Percentiles rank a stretch among this genome's conserved stretches.
Evolutionary conservation across 2,113 vertebrate genomes (phyloP).

Genomic region (Gadus chalcogrammus): DNA sequence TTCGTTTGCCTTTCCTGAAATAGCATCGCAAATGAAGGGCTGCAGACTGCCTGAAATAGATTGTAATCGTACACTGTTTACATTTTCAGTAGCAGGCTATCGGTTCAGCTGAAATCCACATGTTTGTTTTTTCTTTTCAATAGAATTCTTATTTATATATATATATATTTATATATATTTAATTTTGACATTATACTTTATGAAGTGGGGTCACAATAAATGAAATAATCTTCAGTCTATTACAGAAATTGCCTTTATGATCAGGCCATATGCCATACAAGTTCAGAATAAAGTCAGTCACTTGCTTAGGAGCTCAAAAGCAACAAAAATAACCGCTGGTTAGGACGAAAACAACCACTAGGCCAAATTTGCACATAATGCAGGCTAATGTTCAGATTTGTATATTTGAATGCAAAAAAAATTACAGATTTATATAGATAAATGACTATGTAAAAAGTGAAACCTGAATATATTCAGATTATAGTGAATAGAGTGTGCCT

Average conservation of each 20-base stretch:
- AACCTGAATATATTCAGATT: background rate
- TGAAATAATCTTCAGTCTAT: slow-evolving; percentile 24
- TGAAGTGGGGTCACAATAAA: background rate
- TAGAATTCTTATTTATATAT: too few species aligned
- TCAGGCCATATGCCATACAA: slow-evolving; percentile 38
- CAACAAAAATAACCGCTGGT: slow-evolving; percentile 6
- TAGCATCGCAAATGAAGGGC: slow-evolving; percentile 32
- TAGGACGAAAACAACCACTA: slow-evolving; percentile 8
- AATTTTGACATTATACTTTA: background rate
- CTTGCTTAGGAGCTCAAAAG: slow-evolving; percentile 36
- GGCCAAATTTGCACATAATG: slow-evolving; percentile 1
- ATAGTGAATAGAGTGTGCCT: too few species aligned
- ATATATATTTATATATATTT: too few species aligned
- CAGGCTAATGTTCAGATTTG: too few species aligned
- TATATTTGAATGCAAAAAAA: background rate
- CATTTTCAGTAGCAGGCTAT: background rate
- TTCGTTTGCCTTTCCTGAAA: slow-evolving; percentile 54
- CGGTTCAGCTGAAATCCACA: slow-evolving; percentile 11
- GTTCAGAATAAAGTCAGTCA: slow-evolving; percentile 54
- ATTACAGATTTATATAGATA: background rate
- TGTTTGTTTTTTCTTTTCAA: too few species aligned
- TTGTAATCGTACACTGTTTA: slow-evolving; percentile 27
- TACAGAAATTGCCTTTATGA: slow-evolving; percentile 52
- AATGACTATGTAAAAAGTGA: background rate
- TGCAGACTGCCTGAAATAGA: slow-evolving; percentile 25